phyloP scores from a whole-genome alignment of 2,797 vertebrate species.

The Molossus alvarezi region DNA sequence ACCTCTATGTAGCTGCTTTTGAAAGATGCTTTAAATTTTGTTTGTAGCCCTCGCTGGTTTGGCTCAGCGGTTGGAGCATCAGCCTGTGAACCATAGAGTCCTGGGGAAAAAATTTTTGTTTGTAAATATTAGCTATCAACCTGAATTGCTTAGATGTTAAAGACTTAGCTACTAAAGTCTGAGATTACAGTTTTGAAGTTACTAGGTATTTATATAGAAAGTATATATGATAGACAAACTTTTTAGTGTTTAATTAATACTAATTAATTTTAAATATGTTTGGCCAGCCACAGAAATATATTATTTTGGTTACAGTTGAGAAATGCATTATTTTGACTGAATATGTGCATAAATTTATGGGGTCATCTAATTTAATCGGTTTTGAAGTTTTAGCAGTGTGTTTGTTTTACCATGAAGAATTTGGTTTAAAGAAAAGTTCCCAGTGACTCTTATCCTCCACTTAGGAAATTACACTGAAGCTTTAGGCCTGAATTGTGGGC shows the following conservation, averaged over 20 bases:
- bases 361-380: not conserved
- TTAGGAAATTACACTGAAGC: not conserved
- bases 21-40: slow-evolving; percentile 21
- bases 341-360: not conserved
- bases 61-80: too few species aligned
- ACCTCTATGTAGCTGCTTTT: slow-evolving; percentile 32
- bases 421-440: not conserved
- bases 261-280: slow-evolving; percentile 40
- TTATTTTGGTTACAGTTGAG: slow-evolving; percentile 50
- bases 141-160: slow-evolving; percentile 17
- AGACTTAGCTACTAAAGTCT: not conserved
- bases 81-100: too few species aligned
- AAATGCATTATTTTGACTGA: slow-evolving; percentile 60
- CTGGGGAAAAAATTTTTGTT: slow-evolving; percentile 1
- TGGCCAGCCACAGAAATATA: not conserved
- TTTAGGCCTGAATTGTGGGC: slow-evolving; percentile 31
- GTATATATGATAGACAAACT: not conserved
- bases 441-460: not conserved
- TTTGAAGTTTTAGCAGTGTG: slow-evolving; percentile 44
- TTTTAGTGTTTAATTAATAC: slow-evolving; percentile 37
- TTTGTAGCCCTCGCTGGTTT: not conserved
- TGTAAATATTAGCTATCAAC: not conserved
- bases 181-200: slow-evolving; percentile 16
- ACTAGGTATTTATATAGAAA: not conserved
- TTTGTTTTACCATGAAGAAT: not conserved